These are phyloP conservation scores for Drosophila micromelanica DNA, from an alignment of 1,140 invertebrate genomes.

Conservation along the genomic window DNA sequence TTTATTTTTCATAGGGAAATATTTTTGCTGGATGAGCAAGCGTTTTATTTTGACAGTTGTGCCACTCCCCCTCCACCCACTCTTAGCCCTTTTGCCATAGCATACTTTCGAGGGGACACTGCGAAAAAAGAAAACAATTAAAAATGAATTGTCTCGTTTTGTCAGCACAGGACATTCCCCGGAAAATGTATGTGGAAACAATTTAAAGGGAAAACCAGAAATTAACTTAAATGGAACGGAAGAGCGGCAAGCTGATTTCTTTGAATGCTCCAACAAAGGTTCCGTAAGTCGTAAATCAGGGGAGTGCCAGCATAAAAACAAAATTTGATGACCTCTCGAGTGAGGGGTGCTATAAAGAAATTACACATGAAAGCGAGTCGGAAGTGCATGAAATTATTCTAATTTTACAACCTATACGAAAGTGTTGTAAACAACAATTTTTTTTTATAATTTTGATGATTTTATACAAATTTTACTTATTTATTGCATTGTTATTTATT, in stretches of 20 bases:
- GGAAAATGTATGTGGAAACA: constrained; percentile 21
- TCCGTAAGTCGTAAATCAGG: constrained; percentile 27
- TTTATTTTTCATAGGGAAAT: constrained; percentile 70
- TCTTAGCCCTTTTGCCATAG: constrained; percentile 11
- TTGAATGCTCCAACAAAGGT: constrained; percentile 3
- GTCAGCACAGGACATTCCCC: constrained; percentile 13
- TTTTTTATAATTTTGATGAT: constrained; percentile 9
- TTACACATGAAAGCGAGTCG: constrained; percentile 2
- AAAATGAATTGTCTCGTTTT: constrained; percentile 46
- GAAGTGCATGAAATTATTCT: constrained; percentile 16
- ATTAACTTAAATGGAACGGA: constrained; percentile 11
- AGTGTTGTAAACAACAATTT: neutral
- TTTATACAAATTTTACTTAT: neutral
- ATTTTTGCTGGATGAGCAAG: constrained; percentile 65
- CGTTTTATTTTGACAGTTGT: constrained; percentile 80
- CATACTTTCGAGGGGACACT: constrained; percentile 10
- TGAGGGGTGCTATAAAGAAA: constrained; percentile 3
- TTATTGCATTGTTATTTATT: constrained; percentile 9
- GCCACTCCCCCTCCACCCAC: neutral
- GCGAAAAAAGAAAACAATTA: constrained; percentile 66
- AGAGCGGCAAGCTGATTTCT: neutral
- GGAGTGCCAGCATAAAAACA: constrained; percentile 21
- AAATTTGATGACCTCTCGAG: constrained; percentile 34
- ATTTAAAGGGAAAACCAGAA: constrained; percentile 23
- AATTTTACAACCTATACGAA: too few species aligned